Conservation (phyloP, 2,797 vertebrate genomes). For the Uromys caudimaculatus region DNA sequence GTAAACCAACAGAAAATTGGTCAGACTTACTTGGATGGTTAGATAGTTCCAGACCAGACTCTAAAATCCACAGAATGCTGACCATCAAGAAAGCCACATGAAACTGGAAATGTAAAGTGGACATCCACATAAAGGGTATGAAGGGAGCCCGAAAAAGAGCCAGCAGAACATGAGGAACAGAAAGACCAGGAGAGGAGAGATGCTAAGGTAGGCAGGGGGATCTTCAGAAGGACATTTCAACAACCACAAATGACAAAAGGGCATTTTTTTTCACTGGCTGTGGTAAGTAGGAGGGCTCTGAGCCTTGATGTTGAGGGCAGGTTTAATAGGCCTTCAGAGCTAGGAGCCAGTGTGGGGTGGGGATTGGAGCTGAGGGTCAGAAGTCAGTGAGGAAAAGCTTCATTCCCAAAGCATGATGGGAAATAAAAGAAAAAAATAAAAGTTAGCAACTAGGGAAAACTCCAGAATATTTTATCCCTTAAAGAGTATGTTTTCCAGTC, state of each 20-base stretch:
- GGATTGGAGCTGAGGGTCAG: background rate
- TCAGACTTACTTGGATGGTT: background rate
- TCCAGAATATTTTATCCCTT: constrained; percentile 1
- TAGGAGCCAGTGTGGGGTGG: background rate
- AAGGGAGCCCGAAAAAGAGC: background rate
- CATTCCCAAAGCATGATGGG: background rate
- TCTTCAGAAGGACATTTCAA: background rate
- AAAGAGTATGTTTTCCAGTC: constrained; percentile 19
- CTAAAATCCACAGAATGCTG: background rate
- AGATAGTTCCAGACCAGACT: background rate
- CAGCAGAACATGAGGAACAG: background rate
- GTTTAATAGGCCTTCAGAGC: background rate
- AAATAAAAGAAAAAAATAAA: constrained; percentile 34
- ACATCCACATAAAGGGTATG: background rate
- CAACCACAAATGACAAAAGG: background rate
- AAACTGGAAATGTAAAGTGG: background rate
- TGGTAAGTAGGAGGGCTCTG: background rate
- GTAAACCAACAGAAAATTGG: background rate
- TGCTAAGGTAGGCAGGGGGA: background rate
- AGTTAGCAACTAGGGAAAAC: background rate
- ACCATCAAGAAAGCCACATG: background rate
- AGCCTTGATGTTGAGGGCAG: background rate
- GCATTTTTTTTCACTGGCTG: background rate
- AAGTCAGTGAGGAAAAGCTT: background rate
- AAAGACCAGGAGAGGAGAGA: background rate